These are phyloP conservation scores for Pelobates fuscus DNA, from an alignment of 2,113 vertebrate species.

Conservation along the genomic window DNA sequence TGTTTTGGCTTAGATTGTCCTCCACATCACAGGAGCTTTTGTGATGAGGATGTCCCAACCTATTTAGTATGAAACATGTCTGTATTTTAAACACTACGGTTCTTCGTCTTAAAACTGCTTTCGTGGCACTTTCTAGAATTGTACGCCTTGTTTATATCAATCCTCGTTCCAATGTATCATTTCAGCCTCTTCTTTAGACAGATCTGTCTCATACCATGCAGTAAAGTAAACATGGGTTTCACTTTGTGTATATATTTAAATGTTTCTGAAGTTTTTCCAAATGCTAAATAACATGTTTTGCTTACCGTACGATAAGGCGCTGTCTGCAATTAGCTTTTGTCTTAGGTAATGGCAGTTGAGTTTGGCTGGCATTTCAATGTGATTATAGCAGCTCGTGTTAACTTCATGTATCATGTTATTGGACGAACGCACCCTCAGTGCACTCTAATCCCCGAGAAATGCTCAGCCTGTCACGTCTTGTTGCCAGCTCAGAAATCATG, in stretches of 20 bases:
- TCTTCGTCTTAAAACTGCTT: no score
- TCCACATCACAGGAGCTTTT: no score
- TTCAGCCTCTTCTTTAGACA: neutral
- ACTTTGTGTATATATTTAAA: neutral
- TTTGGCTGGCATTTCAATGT: conserved; percentile 23
- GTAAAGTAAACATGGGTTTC: neutral
- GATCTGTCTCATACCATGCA: neutral
- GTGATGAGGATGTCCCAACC: no score
- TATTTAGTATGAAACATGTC: no score
- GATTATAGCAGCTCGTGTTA: conserved; percentile 21
- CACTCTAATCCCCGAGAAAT: conserved; percentile 36
- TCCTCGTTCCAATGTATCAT: neutral
- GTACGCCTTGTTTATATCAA: no score
- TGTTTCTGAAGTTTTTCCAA: neutral
- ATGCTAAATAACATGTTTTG: neutral
- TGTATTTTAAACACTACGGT: no score
- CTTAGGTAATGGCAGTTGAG: neutral
- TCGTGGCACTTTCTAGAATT: no score
- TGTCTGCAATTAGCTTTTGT: neutral
- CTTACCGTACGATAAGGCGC: neutral
- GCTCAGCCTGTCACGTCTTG: conserved; percentile 43
- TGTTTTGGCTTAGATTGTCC: no score
- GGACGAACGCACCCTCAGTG: conserved; percentile 23
- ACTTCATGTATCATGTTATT: conserved; percentile 17
- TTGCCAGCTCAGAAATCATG: conserved; percentile 36